A percentile compares a stretch with the other conserved stretches of the same genome.
Conservation (phyloP, 2,888 invertebrate genomes). For the Tenodera sinensis region DNA sequence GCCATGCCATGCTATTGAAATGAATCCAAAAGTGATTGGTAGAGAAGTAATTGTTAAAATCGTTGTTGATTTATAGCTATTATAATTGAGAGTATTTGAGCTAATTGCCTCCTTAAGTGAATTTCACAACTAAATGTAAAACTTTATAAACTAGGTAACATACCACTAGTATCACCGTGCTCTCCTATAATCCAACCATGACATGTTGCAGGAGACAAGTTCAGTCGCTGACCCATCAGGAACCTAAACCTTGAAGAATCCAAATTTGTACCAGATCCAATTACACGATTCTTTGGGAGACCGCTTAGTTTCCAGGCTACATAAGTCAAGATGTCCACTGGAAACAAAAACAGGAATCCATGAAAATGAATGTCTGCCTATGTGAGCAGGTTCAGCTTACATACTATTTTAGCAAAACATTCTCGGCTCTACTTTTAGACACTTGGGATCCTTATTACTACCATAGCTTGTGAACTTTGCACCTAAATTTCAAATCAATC, state of each 20-base stretch:
- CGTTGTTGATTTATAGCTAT: no score
- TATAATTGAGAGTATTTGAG: no score
- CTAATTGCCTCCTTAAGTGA: no score
- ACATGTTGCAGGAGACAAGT: slow-evolving; percentile 77
- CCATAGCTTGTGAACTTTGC: no score
- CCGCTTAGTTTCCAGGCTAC: slow-evolving; percentile 94
- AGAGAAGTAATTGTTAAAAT: no score
- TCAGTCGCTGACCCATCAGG: slow-evolving; percentile 75
- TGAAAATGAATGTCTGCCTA: neutral
- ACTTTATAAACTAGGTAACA: slow-evolving; percentile 31
- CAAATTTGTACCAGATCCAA: slow-evolving; percentile 90
- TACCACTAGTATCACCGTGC: slow-evolving; percentile 86
- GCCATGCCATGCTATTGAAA: no score
- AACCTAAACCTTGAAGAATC: slow-evolving; percentile 90
- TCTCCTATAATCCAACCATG: slow-evolving; percentile 95
- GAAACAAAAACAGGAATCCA: slow-evolving; percentile 27
- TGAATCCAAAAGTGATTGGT: no score
- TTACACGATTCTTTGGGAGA: slow-evolving; percentile 78
- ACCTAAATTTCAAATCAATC: no score
- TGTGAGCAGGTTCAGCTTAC: no score
- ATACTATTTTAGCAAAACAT: no score
- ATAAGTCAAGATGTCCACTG: slow-evolving; percentile 85
- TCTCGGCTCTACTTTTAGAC: neutral
- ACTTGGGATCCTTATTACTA: no score
- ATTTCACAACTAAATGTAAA: no score